phyloP scores from a whole-genome alignment of 1,140 invertebrate genomes.

The Ylistrum balloti region DNA sequence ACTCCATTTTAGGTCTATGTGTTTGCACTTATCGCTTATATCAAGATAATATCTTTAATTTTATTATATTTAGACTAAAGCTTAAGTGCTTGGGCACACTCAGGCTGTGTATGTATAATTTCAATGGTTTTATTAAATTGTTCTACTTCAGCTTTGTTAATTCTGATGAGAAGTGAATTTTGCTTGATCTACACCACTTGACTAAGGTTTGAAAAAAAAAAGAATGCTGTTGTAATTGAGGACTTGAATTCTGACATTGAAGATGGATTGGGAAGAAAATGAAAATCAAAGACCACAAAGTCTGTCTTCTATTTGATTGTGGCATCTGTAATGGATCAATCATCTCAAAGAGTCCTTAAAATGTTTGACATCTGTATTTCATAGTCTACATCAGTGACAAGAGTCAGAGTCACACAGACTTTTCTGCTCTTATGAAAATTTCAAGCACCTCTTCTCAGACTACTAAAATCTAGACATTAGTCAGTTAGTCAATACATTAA shows the following conservation, averaged over 20 bases:
- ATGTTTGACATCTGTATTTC: conserved; percentile 1
- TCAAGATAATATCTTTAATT: no score
- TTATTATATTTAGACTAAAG: no score
- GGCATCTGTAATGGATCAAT: background rate
- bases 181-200: background rate
- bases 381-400: background rate
- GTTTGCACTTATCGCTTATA: no score
- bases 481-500: background rate
- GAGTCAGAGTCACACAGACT: background rate
- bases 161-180: background rate
- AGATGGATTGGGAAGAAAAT: background rate
- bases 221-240: background rate
- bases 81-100: background rate
- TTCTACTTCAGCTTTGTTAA: background rate
- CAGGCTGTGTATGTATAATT: background rate
- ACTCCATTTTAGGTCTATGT: no score
- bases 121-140: background rate
- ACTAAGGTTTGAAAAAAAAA: background rate
- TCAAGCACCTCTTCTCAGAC: no score
- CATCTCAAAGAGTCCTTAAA: background rate
- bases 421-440: background rate
- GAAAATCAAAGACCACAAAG: background rate
- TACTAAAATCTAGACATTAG: no score
- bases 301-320: background rate
- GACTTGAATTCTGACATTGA: background rate